phyloP scores from a whole-genome alignment of 1,140 invertebrate genomes.

The Mactra quadrangularis region DNA sequence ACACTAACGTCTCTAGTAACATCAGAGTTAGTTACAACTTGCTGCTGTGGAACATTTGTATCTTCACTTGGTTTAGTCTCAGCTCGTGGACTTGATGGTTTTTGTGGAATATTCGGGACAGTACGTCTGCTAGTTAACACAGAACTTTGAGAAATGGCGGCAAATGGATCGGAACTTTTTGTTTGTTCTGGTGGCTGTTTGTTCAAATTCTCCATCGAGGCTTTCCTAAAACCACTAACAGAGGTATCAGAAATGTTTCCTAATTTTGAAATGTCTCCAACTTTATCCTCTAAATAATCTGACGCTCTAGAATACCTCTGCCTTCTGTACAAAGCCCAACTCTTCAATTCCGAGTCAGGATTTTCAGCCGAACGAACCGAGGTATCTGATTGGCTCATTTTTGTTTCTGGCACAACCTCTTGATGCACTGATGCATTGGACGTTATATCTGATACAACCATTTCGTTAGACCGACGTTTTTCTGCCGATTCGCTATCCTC shows the following conservation, averaged over 20 bases:
- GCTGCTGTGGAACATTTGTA: neutral
- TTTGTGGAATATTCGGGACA: neutral
- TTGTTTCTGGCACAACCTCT: slow-evolving; percentile 16
- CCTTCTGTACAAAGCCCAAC: slow-evolving; percentile 53
- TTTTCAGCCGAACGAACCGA: neutral
- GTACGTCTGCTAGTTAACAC: slow-evolving; percentile 14
- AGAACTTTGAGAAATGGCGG: slow-evolving; percentile 54
- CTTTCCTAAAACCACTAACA: slow-evolving; percentile 58
- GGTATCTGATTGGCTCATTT: slow-evolving; percentile 49
- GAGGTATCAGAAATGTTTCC: slow-evolving; percentile 58
- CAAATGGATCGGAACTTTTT: slow-evolving; percentile 31
- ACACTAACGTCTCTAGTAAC: neutral
- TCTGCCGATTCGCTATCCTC: slow-evolving; percentile 33
- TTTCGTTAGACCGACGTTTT: slow-evolving; percentile 18
- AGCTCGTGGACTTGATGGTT: neutral
- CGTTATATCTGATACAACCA: slow-evolving; percentile 47
- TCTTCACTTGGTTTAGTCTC: neutral
- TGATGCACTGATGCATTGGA: slow-evolving; percentile 15
- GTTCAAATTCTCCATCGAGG: slow-evolving; percentile 47
- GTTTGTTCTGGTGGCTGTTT: slow-evolving; percentile 9
- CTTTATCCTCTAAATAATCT: slow-evolving; percentile 57
- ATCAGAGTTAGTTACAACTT: neutral
- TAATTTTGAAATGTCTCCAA: slow-evolving; percentile 55
- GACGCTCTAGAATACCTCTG: slow-evolving; percentile 51
- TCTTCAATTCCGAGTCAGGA: slow-evolving; percentile 17